phyloP scores from a whole-genome alignment of 2,888 invertebrate genomes.

The Serrognathus titanus region DNA sequence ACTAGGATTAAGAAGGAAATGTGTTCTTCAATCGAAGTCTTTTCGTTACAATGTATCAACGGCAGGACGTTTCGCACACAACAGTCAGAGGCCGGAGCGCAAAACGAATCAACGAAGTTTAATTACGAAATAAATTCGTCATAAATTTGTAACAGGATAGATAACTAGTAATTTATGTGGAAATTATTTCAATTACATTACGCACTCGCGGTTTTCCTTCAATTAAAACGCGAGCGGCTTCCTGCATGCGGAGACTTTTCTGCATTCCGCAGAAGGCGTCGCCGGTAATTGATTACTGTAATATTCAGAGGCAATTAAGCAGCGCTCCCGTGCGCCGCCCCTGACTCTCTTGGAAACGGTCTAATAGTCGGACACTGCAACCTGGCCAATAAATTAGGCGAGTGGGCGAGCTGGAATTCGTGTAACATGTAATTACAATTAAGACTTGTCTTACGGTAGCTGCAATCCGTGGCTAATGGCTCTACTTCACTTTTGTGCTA shows the following conservation, averaged over 20 bases:
- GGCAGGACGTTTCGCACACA: no score
- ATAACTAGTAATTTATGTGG: conserved; percentile 1
- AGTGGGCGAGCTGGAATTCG: conserved; percentile 41
- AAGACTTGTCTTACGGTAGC: conserved; percentile 40
- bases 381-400: conserved; percentile 39
- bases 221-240: background rate
- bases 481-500: background rate
- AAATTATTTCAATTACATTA: background rate
- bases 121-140: no score
- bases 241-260: background rate
- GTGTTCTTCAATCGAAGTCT: no score
- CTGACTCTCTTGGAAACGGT: conserved; percentile 27
- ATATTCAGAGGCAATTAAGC: conserved; percentile 32
- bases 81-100: no score
- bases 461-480: conserved; percentile 21
- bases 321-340: conserved; percentile 31
- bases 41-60: no score
- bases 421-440: conserved; percentile 42
- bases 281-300: conserved; percentile 28
- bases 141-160: background rate
- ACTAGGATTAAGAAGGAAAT: no score
- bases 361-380: conserved; percentile 32
- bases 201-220: background rate
- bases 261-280: conserved; percentile 16
- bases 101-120: no score